phyloP scores from a whole-genome alignment of 2,797 vertebrate genomes.

The Cercopithecus neglectus region DNA sequence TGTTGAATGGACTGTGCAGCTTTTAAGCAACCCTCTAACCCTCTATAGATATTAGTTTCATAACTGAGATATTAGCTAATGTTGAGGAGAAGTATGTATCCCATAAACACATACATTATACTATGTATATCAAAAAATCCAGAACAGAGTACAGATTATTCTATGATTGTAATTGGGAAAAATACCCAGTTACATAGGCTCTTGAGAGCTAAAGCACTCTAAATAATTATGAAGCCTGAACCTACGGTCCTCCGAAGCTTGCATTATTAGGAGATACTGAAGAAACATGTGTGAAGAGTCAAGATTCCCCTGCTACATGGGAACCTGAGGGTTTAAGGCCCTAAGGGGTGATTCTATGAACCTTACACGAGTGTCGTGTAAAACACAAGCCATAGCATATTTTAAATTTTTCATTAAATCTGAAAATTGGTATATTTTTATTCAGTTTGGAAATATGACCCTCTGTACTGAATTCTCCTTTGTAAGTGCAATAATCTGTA shows the following conservation, averaged over 20 bases:
- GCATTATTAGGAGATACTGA: not conserved
- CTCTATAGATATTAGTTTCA: not conserved
- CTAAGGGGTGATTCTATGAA: accelerated
- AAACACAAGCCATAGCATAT: accelerated
- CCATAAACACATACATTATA: accelerated
- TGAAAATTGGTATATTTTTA: not conserved
- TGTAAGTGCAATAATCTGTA: not conserved
- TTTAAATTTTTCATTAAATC: not conserved
- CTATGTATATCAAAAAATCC: not conserved
- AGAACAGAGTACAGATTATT: not conserved
- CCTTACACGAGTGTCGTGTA: not conserved
- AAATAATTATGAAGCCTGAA: not conserved
- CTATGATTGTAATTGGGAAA: not conserved
- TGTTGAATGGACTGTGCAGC: accelerated
- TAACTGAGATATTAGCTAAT: not conserved
- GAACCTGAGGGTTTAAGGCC: not conserved
- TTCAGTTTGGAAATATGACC: not conserved
- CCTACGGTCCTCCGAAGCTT: not conserved
- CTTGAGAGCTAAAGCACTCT: not conserved
- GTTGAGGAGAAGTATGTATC: not conserved
- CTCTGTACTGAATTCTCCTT: not conserved
- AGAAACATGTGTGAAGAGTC: not conserved
- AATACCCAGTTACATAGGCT: not conserved
- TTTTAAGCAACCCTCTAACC: not conserved
- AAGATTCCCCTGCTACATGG: accelerated